Conservation (phyloP, 2,888 invertebrate species). For the Entomobrya multifasciata region DNA sequence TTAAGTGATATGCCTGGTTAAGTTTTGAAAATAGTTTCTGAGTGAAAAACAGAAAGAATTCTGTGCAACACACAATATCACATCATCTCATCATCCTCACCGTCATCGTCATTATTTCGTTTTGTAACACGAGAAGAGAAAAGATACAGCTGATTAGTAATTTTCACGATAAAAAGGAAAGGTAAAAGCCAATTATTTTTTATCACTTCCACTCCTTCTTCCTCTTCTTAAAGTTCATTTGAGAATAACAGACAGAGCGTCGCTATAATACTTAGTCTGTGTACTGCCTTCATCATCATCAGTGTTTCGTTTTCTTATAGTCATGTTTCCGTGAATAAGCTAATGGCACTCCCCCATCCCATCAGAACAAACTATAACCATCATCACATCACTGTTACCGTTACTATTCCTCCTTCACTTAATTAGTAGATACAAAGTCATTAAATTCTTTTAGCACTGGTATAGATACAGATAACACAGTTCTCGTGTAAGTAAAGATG, state of each 20-base stretch:
- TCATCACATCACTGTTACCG: not conserved
- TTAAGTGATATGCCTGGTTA: not conserved
- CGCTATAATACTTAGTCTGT: not conserved
- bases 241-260: not conserved
- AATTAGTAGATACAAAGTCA: conserved; percentile 58
- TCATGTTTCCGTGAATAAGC: not conserved
- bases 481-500: too few species aligned
- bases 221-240: not conserved
- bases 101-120: conserved; percentile 36
- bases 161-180: conserved; percentile 39
- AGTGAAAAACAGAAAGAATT: not conserved
- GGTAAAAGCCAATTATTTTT: conserved; percentile 54
- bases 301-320: conserved; percentile 11
- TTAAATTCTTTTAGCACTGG: conserved; percentile 38
- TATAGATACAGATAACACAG: too few species aligned
- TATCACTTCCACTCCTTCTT: conserved; percentile 23
- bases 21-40: not conserved
- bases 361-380: too few species aligned
- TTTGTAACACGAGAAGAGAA: conserved; percentile 17
- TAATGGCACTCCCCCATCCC: not conserved
- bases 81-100: too few species aligned
- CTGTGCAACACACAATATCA: not conserved
- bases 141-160: conserved; percentile 49
- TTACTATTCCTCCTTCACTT: conserved; percentile 1
- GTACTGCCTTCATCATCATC: not conserved